Evolutionary conservation across 2,888 invertebrate species (phyloP), one percentile per base, ranked within the genome.

Genomic region (Dicroscelio sp.): DNA sequence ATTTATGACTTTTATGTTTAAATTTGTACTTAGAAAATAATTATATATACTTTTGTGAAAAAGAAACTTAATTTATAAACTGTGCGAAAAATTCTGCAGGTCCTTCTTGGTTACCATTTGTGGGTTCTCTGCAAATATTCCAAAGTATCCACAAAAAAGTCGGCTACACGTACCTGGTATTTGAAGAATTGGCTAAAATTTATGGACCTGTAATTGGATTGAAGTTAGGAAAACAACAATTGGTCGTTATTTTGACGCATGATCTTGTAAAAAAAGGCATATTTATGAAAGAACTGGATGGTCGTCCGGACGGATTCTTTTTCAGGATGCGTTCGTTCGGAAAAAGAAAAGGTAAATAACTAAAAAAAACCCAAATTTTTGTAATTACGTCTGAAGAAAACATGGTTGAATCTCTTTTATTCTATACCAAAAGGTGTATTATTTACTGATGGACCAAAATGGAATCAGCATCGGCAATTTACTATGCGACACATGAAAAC

Each of bases 261-360:
- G 97, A 98, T 83, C 97, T 98, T 71, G 97, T 98, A 4, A 97
- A 97, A 63, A 97, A 98, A 95, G 97, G 98, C 8, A 97, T 98
- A 63, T 97, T 97, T 0, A 97, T 97, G 14, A 97, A 97, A 25
- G 98, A 98, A 88, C 98, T 98, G 93, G 98, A 98, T 94, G 98
- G 98, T 0, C 97, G 98, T 86, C 98, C 98, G 0, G 97, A 98
- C 93, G 98, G 98, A 35, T 98, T 98, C 95, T 98, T 98, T 95
- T 97, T 98, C 93, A 97, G 97, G 91, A 96, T 98, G 86, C 97
- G 98, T 84, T 97, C 98, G 33, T 97, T 98, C 90, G 98, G 98
- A 23, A 97, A 98, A 95, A 97, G 97, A 96, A 96, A 97, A 92
- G 98, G 98, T 98, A 83, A 67, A n/a, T n/a, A n/a, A n/a, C n/a